Evolutionary conservation across 2,113 vertebrate species (phyloP).

Genomic region (Pampusana beccarii): DNA sequence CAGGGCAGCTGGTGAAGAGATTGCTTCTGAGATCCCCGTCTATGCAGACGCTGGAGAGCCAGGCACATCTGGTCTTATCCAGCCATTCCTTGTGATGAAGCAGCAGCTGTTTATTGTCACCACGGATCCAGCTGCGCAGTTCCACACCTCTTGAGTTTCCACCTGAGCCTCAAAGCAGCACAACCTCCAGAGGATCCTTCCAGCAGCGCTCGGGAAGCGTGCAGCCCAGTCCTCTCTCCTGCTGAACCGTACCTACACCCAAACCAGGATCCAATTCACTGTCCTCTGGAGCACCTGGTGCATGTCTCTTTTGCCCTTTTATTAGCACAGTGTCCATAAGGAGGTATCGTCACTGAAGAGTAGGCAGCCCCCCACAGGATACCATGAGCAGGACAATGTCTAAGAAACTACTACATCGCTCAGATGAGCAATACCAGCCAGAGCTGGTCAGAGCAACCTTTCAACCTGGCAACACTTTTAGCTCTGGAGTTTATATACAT

Average conservation of each 20-base stretch:
- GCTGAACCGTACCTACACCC: neutral
- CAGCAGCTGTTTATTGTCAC: neutral
- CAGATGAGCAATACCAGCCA: neutral
- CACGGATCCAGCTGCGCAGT: neutral
- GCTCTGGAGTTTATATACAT: neutral
- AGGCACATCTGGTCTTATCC: neutral
- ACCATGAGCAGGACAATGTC: neutral
- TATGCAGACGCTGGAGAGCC: neutral
- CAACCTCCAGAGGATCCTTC: neutral
- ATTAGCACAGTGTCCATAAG: rapidly evolving
- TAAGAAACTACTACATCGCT: neutral
- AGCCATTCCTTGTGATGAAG: neutral
- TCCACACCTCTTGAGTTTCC: neutral
- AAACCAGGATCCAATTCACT: neutral
- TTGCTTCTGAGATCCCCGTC: neutral
- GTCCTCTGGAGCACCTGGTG: neutral
- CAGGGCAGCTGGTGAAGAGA: neutral
- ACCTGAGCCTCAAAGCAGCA: neutral
- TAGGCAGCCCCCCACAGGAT: rapidly evolving
- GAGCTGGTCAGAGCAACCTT: neutral
- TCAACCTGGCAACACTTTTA: neutral
- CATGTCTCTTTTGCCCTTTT: neutral
- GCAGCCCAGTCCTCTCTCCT: neutral
- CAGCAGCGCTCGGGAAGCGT: neutral
- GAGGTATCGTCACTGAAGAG: neutral